Conservation (phyloP, 2,113 vertebrate genomes). For the Collichthys lucidus region DNA sequence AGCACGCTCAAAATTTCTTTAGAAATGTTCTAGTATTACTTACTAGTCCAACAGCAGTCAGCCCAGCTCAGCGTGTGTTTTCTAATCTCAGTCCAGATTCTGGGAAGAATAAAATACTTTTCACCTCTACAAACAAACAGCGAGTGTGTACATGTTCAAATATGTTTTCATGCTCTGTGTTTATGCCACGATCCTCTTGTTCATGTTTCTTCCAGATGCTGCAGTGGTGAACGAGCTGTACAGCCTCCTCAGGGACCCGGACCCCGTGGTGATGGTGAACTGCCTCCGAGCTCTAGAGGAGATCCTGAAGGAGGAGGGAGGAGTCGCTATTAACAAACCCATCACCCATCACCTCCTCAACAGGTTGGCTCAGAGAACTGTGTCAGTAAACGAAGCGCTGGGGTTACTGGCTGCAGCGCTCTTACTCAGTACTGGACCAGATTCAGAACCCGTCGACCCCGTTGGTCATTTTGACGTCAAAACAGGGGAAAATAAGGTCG, state of each 20-base stretch:
- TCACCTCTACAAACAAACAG: neutral
- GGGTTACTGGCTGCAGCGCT: too few relatives aligned
- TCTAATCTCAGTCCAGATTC: neutral
- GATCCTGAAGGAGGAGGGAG: constrained; percentile 93
- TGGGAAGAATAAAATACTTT: neutral
- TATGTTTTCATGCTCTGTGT: neutral
- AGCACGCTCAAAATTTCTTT: too few relatives aligned
- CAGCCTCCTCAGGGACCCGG: constrained; percentile 92
- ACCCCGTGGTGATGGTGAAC: constrained; percentile 97
- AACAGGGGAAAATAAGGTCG: neutral
- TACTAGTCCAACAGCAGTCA: too few relatives aligned
- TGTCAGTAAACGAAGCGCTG: neutral
- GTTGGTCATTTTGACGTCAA: neutral
- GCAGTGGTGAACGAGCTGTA: constrained; percentile 95
- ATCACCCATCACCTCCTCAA: constrained; percentile 98
- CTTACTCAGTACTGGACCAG: too few relatives aligned
- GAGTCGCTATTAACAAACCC: constrained; percentile 96
- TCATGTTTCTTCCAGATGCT: constrained; percentile 83
- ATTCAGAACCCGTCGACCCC: too few relatives aligned
- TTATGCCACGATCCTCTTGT: too few relatives aligned
- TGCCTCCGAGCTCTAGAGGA: constrained; percentile 96
- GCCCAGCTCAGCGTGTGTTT: neutral
- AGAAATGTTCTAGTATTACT: too few relatives aligned
- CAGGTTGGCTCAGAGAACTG: constrained; percentile 82
- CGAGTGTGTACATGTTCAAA: neutral